A percentile compares a stretch with the other conserved stretches of the same genome.
These are phyloP conservation scores for Ganaspis brasiliensis DNA, from an alignment of 2,888 invertebrate species.

Conservation along the genomic window DNA sequence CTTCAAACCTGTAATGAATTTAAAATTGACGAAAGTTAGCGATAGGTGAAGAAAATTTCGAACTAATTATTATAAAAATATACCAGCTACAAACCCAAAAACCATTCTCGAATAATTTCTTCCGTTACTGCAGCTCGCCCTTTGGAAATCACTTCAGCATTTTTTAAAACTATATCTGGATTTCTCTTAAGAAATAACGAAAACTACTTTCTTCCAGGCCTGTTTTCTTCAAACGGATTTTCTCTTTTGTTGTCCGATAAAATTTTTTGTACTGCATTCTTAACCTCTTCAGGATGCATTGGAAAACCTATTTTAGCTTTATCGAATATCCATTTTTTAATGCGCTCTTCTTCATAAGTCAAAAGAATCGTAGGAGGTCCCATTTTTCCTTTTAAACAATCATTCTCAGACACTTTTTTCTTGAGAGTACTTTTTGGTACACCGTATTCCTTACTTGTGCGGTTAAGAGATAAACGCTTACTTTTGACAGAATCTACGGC, in stretches of 20 bases:
- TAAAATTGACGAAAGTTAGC: too few relatives aligned
- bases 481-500: constrained; percentile 3
- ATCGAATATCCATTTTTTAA: constrained; percentile 57
- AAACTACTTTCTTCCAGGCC: constrained; percentile 66
- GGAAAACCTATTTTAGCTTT: constrained; percentile 64
- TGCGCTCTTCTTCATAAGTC: constrained; percentile 49
- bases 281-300: constrained; percentile 65
- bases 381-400: constrained; percentile 62
- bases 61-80: too few relatives aligned
- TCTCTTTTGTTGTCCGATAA: constrained; percentile 50
- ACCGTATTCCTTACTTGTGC: constrained; percentile 40
- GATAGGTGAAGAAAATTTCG: too few relatives aligned
- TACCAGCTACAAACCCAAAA: constrained; percentile 22
- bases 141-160: constrained; percentile 64
- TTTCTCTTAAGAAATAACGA: constrained; percentile 60
- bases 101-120: constrained; percentile 50
- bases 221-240: constrained; percentile 62
- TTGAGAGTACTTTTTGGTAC: constrained; percentile 59
- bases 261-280: constrained; percentile 62
- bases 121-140: constrained; percentile 60
- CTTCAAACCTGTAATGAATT: constrained; percentile 18
- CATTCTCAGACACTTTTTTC: constrained; percentile 63
- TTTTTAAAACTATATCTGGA: constrained; percentile 56
- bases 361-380: constrained; percentile 57
- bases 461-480: constrained; percentile 7